Percentiles rank a stretch among this genome's conserved stretches.
These are phyloP conservation scores for Drosophila ogumai DNA, from an alignment of 1,140 invertebrate species.

Conservation along the genomic window DNA sequence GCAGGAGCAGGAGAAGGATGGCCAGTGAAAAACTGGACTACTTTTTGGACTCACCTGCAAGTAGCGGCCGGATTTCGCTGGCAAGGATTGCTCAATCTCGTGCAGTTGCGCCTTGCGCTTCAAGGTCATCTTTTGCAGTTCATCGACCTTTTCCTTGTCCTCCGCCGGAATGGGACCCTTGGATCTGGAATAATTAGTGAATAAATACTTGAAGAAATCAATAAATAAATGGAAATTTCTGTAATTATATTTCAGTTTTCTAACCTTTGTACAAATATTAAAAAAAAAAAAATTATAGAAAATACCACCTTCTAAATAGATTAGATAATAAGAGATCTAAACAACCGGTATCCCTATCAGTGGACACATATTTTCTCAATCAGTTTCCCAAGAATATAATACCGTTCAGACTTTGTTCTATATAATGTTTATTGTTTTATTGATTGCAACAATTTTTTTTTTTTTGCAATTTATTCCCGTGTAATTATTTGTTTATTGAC, in stretches of 20 bases:
- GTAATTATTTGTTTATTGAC: conserved; percentile 42
- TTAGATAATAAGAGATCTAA: conserved; percentile 6
- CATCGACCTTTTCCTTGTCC: conserved; percentile 86
- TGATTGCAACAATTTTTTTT: conserved; percentile 15
- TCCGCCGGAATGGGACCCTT: conserved; percentile 53
- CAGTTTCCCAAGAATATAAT: conserved; percentile 10
- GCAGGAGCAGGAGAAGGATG: background rate
- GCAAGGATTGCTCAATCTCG: conserved; percentile 94
- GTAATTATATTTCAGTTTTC: background rate
- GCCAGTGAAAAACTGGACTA: background rate
- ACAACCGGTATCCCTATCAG: background rate
- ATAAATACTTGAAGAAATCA: background rate
- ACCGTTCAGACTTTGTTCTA: conserved; percentile 28
- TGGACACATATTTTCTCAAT: too few species aligned
- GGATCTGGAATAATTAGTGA: conserved; percentile 42
- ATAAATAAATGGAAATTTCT: background rate
- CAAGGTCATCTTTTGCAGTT: conserved; percentile 90
- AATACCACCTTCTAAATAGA: background rate
- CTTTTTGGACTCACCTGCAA: conserved; percentile 86
- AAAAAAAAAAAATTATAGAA: background rate
- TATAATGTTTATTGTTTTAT: conserved; percentile 41
- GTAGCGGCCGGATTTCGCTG: conserved; percentile 94
- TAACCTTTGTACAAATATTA: background rate
- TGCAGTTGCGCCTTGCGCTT: conserved; percentile 91
- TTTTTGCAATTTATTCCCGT: conserved; percentile 27